A percentile compares a stretch with the other conserved stretches of the same genome.
These are phyloP conservation scores for Eupristina koningsbergeri DNA, from an alignment of 1,140 invertebrate genomes.

Conservation along the genomic window DNA sequence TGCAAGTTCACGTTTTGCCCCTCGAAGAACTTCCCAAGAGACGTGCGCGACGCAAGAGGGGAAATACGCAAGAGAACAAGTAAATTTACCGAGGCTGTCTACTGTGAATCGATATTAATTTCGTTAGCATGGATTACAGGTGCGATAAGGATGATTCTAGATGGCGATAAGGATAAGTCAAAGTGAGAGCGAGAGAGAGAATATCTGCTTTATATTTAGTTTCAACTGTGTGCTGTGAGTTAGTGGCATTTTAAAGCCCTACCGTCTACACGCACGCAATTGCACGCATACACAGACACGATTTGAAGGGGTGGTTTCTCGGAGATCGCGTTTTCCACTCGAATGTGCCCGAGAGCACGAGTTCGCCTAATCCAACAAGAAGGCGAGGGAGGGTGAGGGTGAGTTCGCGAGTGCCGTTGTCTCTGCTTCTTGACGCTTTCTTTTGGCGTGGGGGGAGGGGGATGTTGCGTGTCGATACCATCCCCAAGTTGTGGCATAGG, in stretches of 20 bases:
- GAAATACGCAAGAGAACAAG: background rate
- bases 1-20: background rate
- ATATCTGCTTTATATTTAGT: conserved; percentile 1
- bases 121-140: conserved; percentile 18
- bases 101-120: conserved; percentile 2
- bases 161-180: background rate
- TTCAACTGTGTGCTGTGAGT: background rate
- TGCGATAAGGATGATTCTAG: background rate
- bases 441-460: background rate
- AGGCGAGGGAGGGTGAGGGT: background rate
- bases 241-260: background rate
- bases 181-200: background rate
- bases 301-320: background rate
- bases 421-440: background rate
- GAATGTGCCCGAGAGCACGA: conserved; percentile 31
- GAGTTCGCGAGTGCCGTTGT: background rate
- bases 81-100: background rate
- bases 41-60: background rate
- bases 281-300: background rate
- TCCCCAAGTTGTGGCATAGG: background rate
- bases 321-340: conserved; percentile 42
- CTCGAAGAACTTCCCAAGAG: background rate
- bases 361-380: conserved; percentile 39
- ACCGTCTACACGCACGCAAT: background rate
- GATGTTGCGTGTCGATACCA: background rate